Base-by-base conservation (phyloP, 2,888 invertebrate genomes). In the Agrilus cyanescens region DNA sequence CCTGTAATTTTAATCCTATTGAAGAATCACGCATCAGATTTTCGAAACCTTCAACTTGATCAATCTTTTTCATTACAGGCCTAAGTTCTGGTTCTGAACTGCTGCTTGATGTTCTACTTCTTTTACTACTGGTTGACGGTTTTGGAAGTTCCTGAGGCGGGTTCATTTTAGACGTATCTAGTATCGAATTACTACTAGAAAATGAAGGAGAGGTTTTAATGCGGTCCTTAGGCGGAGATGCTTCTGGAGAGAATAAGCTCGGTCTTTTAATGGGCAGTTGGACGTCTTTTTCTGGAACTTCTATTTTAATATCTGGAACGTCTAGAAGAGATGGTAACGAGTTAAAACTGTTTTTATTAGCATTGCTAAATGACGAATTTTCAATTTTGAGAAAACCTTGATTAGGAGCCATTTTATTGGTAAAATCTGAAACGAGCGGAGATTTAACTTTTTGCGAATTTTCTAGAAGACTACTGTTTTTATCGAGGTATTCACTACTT, bases 161-260 rank as follows among this genome's bases (percentile, higher is more conserved):
- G 38, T 7, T 18, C 18, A 15, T 18, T 13, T 12, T 34, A 32
- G 32, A 37, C 18, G 18, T 32, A 29, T 15, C 33, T n/a, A 12
- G 6, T 34, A 18, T 31, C 18, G 31, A 13, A 20, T 14, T 25
- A 25, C 25, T 10, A 10, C 25, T 10, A 10, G 25, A 25, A 10
- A 20, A 20, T 4, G 25, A 25, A 10, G 25, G 25, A 25, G 25
- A 10, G 3, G 10, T 25, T 25, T 25, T 25, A 25, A 25, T 33
- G 13, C 10, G 39, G 13, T 4, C 40, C 8, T 57, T 59, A 4
- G 65, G 62, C 4, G 76, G 73, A 0, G 73, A 69, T 46, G 76
- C 78, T 47, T 80, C 80, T 0, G 81, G 80, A 3, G 80, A 80
- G 59, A 81, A 81, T 29, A 81, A 57, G 12, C 81, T 80, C 0